Evolutionary conservation across 1,140 invertebrate genomes (phyloP).

Genomic region (Cepaea nemoralis): DNA sequence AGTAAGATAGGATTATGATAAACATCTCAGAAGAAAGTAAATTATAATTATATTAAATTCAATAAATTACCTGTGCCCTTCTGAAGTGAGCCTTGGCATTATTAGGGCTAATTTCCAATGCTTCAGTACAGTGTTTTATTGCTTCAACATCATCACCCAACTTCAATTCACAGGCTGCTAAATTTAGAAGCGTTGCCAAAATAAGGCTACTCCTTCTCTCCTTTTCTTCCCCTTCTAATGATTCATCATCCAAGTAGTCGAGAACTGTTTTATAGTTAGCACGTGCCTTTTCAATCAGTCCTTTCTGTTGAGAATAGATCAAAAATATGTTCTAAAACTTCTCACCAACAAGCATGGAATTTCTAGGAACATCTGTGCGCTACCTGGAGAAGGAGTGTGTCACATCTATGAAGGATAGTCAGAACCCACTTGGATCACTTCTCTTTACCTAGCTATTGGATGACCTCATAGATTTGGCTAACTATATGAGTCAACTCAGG

Average conservation of each 20-base stretch:
- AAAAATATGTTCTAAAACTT: too few relatives aligned
- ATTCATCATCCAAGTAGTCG: conserved; percentile 74
- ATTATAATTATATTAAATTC: too few relatives aligned
- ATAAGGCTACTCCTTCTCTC: conserved; percentile 78
- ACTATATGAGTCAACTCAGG: too few relatives aligned
- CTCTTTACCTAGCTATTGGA: too few relatives aligned
- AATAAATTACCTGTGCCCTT: conserved; percentile 79
- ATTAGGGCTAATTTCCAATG: conserved; percentile 81
- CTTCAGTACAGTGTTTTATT: conserved; percentile 77
- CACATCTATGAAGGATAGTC: too few relatives aligned
- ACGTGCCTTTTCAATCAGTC: conserved; percentile 84
- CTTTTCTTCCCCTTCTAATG: conserved; percentile 72
- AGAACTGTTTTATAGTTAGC: conserved; percentile 89
- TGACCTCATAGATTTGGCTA: too few relatives aligned
- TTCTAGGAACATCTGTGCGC: too few relatives aligned
- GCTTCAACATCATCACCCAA: conserved; percentile 82
- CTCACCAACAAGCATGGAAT: too few relatives aligned
- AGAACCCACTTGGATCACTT: too few relatives aligned
- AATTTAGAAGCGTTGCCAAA: conserved; percentile 84
- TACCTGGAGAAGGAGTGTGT: too few relatives aligned
- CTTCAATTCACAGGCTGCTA: conserved; percentile 89
- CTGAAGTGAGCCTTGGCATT: conserved; percentile 94
- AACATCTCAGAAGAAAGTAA: too few relatives aligned
- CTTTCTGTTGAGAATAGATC: conserved; percentile 74
- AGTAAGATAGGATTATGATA: too few relatives aligned